Evolutionary conservation across 2,113 vertebrate genomes (phyloP).

Genomic region (Tenebrosternarchus preto): DNA sequence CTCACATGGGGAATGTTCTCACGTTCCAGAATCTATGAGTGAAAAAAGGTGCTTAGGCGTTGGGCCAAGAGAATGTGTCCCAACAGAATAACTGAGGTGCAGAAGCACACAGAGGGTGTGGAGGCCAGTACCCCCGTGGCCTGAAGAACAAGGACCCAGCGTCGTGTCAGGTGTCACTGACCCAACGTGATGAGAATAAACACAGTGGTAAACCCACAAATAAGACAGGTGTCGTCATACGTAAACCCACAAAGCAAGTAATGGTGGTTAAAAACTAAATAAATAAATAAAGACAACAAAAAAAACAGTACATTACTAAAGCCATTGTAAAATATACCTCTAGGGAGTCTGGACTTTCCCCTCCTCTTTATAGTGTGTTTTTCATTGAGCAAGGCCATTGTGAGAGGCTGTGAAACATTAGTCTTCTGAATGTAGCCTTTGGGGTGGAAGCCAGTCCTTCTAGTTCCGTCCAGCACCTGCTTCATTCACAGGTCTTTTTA

Average conservation of each 20-base stretch:
- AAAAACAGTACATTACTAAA: not conserved
- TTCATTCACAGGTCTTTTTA: constrained; percentile 20
- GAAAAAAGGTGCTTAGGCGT: not conserved
- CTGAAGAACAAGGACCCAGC: constrained; percentile 22
- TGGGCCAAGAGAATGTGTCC: not conserved
- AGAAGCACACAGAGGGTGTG: constrained; percentile 1
- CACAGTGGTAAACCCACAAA: not conserved
- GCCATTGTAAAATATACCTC: not conserved
- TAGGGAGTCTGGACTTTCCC: constrained; percentile 31
- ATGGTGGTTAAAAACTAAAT: no score
- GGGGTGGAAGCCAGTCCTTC: constrained; percentile 2
- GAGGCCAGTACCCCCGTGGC: constrained; percentile 16
- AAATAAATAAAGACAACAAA: no score
- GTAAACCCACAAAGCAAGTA: not conserved
- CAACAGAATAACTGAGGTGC: constrained; percentile 13
- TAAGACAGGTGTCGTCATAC: not conserved
- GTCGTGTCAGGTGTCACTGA: constrained; percentile 19
- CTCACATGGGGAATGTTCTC: not conserved
- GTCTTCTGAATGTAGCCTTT: constrained; percentile 27
- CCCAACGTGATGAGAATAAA: not conserved
- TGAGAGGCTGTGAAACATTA: constrained; percentile 47
- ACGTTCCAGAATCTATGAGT: constrained; percentile 21
- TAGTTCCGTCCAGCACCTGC: constrained; percentile 15
- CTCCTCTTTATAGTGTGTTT: constrained; percentile 27
- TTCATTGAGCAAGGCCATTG: constrained; percentile 38